Evolutionary conservation across 2,797 vertebrate species (phyloP), one percentile per base, ranked within the genome.

Genomic region (Anas bahamensis): DNA sequence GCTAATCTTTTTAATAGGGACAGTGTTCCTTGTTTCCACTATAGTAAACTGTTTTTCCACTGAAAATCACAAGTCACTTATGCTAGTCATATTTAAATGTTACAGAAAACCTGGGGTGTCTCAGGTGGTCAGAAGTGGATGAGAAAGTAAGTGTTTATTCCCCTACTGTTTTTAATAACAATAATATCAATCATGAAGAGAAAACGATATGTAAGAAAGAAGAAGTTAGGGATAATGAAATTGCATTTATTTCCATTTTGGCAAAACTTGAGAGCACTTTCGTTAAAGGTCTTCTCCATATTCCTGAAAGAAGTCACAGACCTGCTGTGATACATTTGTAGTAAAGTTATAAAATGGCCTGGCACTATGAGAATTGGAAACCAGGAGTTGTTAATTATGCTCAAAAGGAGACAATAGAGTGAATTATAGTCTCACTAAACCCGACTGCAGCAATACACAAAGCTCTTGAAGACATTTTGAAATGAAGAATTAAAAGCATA

Each of bases 241-340:
- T 73, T 78, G 37, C 52, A 84, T 93, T 91, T 94, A 86, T 91
- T 86, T 91, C 59, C 39, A 48, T 86, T 87, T 87, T 71, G 37
- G 61, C 42, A 75, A 69, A 94, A 57, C 17, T 46, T 55, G 37
- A 81, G 44, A 94, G 60, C 39, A 59, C 60, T 88, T 89, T 78
- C 77, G 63, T 93, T 66, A 72, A 65, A 78, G 4, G 17, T 31
- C 10, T 83, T 94, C 86, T 91, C 74, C 83, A 28, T 86, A 66
- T 65, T 92, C 23, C 77, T 93, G 77, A 73, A 90, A 70, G 59
- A 81, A 81, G 75, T 70, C 71, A 19, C 18, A 69, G 70, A 10
- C 41, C 39, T 70, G 55, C 21, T 59, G 31, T 74, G 52, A n/a
- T 18, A 18, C 4, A 24, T 89, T 80, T 81, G 35, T 81, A 24